These are phyloP conservation scores for Lycocerus yunnanus DNA, from an alignment of 2,888 invertebrate species.

Conservation along the genomic window DNA sequence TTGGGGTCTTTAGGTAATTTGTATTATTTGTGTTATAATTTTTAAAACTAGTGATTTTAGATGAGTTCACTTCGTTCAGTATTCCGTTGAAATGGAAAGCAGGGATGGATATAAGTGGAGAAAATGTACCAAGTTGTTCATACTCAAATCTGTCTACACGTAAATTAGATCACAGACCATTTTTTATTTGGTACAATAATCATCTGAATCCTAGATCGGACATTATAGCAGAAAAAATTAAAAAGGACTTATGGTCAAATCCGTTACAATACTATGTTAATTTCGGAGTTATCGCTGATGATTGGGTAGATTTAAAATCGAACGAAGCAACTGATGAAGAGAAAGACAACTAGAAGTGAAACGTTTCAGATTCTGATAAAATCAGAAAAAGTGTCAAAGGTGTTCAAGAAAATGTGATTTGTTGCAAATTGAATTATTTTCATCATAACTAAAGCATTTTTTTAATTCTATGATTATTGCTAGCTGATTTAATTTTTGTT, in stretches of 20 bases:
- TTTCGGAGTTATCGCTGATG: slow-evolving; percentile 76
- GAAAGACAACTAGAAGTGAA: slow-evolving; percentile 10
- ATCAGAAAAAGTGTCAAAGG: slow-evolving; percentile 4
- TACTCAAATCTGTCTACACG: slow-evolving; percentile 65
- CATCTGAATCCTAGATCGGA: slow-evolving; percentile 81
- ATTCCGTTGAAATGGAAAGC: slow-evolving; percentile 82
- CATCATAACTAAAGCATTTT: not conserved
- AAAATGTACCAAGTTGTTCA: slow-evolving; percentile 60
- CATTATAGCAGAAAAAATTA: slow-evolving; percentile 84
- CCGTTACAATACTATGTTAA: slow-evolving; percentile 81
- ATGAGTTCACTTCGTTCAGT: slow-evolving; percentile 74
- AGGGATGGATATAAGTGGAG: slow-evolving; percentile 71
- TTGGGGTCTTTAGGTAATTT: slow-evolving; percentile 63
- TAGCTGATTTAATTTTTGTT: not conserved
- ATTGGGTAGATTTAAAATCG: slow-evolving; percentile 67
- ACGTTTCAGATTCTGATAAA: not conserved
- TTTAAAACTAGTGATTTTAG: slow-evolving; percentile 45
- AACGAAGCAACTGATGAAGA: slow-evolving; percentile 42
- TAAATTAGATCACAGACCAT: slow-evolving; percentile 71
- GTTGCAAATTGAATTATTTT: not conserved
- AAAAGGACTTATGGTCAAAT: slow-evolving; percentile 89
- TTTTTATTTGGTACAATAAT: slow-evolving; percentile 84
- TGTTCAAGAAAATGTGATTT: slow-evolving; percentile 5
- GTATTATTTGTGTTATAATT: slow-evolving; percentile 26
- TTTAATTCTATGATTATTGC: not conserved